Conservation (phyloP, 2,113 vertebrate genomes). For the Ornithorhynchus anatinus region DNA sequence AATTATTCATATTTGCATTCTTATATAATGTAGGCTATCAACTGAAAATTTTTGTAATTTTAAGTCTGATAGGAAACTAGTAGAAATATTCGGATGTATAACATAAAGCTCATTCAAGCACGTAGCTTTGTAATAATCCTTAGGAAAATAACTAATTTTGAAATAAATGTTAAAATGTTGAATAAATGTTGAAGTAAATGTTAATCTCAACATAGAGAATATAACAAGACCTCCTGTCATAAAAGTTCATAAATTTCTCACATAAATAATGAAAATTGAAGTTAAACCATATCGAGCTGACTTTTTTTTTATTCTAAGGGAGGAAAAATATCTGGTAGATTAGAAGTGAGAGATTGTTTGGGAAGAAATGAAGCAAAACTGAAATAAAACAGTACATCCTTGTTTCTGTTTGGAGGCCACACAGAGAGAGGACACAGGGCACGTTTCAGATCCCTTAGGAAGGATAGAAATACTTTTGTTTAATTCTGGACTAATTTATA, state of each 20-base stretch:
- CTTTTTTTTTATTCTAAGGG: constrained; percentile 12
- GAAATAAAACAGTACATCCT: constrained; percentile 73
- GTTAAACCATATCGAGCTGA: neutral
- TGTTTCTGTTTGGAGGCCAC: constrained; percentile 69
- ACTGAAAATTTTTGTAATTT: too few species aligned
- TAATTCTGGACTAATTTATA: constrained; percentile 64
- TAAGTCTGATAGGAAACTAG: too few species aligned
- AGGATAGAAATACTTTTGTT: constrained; percentile 64
- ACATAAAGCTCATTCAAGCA: too few species aligned
- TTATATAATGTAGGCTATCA: too few species aligned
- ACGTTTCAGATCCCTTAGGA: constrained; percentile 55
- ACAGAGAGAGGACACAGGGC: constrained; percentile 51
- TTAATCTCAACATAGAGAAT: neutral
- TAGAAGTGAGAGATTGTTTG: constrained; percentile 68
- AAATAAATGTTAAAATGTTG: too few species aligned
- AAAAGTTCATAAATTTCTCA: neutral
- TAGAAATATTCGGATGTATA: too few species aligned
- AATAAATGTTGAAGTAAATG: too few species aligned
- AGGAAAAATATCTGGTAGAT: constrained; percentile 37
- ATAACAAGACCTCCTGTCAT: neutral
- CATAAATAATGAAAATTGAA: neutral
- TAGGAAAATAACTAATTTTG: too few species aligned
- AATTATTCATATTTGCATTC: too few species aligned
- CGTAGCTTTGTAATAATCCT: too few species aligned
- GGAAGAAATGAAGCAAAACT: constrained; percentile 75